These are phyloP conservation scores for Archilochus colubris DNA, from an alignment of 2,113 vertebrate genomes.

Conservation along the genomic window DNA sequence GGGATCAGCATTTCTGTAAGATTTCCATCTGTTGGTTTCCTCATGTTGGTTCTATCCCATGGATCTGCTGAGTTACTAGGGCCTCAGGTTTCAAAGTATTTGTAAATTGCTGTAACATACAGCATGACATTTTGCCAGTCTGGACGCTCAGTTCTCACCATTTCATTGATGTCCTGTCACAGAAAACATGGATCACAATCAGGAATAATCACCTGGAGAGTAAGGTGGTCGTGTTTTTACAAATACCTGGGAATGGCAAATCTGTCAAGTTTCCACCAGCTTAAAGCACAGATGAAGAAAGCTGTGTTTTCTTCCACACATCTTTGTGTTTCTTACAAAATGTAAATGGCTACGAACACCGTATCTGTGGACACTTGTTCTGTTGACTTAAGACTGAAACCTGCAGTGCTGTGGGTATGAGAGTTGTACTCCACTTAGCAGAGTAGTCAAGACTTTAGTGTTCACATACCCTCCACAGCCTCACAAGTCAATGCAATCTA, in stretches of 20 bases:
- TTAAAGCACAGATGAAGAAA: background rate
- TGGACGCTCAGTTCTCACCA: slow-evolving; percentile 92
- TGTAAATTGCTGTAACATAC: slow-evolving; percentile 97
- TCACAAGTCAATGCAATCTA: background rate
- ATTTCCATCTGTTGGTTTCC: slow-evolving; percentile 8
- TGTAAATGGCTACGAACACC: background rate
- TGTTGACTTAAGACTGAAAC: background rate
- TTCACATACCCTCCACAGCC: background rate
- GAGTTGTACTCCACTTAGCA: background rate
- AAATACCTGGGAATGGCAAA: background rate
- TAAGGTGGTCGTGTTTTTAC: background rate
- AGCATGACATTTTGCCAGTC: slow-evolving; percentile 98
- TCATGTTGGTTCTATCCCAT: background rate
- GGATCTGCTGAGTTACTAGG: background rate
- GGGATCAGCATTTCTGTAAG: slow-evolving; percentile 29
- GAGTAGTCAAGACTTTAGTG: rapidly evolving
- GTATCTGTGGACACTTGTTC: background rate
- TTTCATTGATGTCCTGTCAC: slow-evolving; percentile 92
- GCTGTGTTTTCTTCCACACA: background rate
- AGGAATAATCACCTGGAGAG: background rate
- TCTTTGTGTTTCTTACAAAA: background rate
- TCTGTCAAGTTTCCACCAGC: background rate
- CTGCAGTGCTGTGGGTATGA: background rate
- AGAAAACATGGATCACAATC: slow-evolving; percentile 16
- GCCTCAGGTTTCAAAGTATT: slow-evolving; percentile 97